Evolutionary conservation across 2,113 vertebrate genomes (phyloP).

Genomic region (Toxostoma redivivum): DNA sequence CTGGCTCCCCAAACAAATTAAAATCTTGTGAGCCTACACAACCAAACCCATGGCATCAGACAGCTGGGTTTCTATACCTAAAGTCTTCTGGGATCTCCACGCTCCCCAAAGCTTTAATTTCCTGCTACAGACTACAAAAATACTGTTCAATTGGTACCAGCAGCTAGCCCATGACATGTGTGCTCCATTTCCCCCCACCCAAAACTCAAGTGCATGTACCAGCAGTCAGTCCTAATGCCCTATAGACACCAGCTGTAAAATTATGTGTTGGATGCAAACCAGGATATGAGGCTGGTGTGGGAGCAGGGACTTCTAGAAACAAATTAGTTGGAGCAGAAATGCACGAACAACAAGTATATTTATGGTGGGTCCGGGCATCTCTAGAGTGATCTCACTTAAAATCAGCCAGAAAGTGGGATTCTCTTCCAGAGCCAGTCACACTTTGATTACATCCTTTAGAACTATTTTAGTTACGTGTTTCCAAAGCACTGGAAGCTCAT

Average conservation of each 20-base stretch:
- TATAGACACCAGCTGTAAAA: slow-evolving; percentile 18
- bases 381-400: not conserved
- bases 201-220: not conserved
- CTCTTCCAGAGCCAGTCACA: not conserved
- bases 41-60: not conserved
- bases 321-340: not conserved
- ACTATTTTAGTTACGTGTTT: not conserved
- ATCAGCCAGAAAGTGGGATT: not conserved
- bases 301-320: slow-evolving; percentile 16
- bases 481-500: fast-evolving
- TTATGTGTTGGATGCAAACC: not conserved
- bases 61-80: not conserved
- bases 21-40: not conserved
- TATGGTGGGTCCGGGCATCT: not conserved
- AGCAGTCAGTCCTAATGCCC: not conserved
- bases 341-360: fast-evolving
- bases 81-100: not conserved
- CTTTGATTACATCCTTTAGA: not conserved
- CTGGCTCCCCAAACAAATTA: not conserved
- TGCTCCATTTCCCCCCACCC: not conserved
- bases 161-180: fast-evolving
- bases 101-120: not conserved
- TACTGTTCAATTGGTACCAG: not conserved
- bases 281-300: not conserved
- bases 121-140: not conserved